Percentiles rank a stretch among this genome's conserved stretches.
Evolutionary conservation across 2,113 vertebrate species (phyloP).

Genomic region (Clarias magur): DNA sequence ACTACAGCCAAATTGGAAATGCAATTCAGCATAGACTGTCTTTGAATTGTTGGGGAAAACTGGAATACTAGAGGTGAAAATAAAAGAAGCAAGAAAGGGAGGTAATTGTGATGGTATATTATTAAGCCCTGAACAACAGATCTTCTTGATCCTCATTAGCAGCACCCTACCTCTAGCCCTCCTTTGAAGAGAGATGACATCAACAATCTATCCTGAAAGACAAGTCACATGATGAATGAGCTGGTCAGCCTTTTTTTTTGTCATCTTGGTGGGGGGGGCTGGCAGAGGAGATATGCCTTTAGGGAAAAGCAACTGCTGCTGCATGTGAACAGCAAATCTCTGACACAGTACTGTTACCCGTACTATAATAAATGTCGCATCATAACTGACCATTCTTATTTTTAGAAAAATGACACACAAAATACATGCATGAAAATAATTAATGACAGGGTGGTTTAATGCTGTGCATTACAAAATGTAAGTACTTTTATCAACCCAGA

Average conservation of each 20-base stretch:
- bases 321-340: neutral
- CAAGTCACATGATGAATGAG: constrained; percentile 56
- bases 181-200: constrained; percentile 73
- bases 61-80: too few relatives aligned
- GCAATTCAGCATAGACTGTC: too few relatives aligned
- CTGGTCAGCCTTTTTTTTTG: neutral
- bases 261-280: constrained; percentile 17
- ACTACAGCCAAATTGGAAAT: too few relatives aligned
- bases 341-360: constrained; percentile 2
- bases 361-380: neutral
- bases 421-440: neutral
- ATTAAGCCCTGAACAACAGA: constrained; percentile 73
- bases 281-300: constrained; percentile 38
- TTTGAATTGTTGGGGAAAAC: too few relatives aligned
- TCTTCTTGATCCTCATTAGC: constrained; percentile 71
- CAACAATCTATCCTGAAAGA: constrained; percentile 74
- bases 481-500: neutral
- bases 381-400: neutral
- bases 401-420: neutral
- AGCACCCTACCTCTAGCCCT: constrained; percentile 68
- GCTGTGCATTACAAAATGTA: neutral
- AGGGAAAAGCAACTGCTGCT: constrained; percentile 7
- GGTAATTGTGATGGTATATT: constrained; percentile 67
- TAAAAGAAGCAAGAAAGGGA: constrained; percentile 43
- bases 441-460: neutral